phyloP scores from a whole-genome alignment of 2,797 vertebrate genomes.

The Halcyon badia region DNA sequence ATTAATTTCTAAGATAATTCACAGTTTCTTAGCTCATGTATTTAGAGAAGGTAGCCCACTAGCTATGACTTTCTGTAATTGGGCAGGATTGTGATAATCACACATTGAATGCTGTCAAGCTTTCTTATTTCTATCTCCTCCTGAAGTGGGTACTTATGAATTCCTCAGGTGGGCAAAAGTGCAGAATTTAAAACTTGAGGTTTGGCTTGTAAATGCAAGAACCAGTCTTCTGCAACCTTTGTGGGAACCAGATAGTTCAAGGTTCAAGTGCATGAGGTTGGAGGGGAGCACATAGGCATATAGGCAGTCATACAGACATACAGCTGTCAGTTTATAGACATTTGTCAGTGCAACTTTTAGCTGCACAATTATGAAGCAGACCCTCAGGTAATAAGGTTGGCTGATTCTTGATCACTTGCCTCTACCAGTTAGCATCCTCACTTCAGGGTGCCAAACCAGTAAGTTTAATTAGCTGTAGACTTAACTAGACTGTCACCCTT shows the following conservation, averaged over 20 bases:
- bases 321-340: background rate
- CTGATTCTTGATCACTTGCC: background rate
- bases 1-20: background rate
- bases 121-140: background rate
- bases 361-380: background rate
- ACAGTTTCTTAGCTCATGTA: background rate
- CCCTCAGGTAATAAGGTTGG: background rate
- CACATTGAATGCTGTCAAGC: background rate
- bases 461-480: background rate
- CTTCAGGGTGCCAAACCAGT: background rate
- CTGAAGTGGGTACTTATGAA: background rate
- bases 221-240: background rate
- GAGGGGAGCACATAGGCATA: background rate
- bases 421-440: background rate
- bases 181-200: background rate
- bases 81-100: background rate
- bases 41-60: background rate
- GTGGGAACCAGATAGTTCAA: background rate
- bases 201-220: background rate
- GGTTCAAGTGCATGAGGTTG: background rate
- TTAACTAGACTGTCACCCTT: background rate
- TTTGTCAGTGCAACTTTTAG: background rate
- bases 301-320: background rate
- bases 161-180: background rate
- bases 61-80: background rate